These are phyloP conservation scores for Xestia c-nigrum DNA, from an alignment of 2,888 invertebrate genomes.

Conservation along the genomic window DNA sequence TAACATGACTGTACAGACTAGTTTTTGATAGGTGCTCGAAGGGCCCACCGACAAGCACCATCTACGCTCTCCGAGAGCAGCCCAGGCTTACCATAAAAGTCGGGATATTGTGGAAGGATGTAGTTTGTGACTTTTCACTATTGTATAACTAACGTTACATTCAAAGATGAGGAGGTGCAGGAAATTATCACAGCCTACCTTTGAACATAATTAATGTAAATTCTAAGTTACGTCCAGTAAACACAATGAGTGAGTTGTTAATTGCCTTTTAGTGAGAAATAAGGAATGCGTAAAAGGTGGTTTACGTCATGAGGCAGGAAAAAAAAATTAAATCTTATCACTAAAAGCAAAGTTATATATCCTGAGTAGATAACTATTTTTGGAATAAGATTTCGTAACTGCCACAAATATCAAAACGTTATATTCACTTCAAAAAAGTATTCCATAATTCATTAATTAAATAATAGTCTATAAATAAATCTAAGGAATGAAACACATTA, in stretches of 20 bases:
- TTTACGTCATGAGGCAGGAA: slow-evolving; percentile 41
- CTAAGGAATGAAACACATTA: not conserved
- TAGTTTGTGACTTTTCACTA: not conserved
- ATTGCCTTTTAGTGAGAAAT: not conserved
- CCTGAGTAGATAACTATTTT: slow-evolving; percentile 48
- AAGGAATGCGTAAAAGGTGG: not conserved
- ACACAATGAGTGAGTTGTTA: not conserved
- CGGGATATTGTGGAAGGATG: not conserved
- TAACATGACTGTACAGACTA: not conserved
- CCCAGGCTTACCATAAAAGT: not conserved
- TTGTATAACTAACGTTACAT: not conserved
- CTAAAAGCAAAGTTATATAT: slow-evolving; percentile 34
- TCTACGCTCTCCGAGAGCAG: not conserved
- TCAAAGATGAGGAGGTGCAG: too few relatives aligned
- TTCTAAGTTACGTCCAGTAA: not conserved
- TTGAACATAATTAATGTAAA: not conserved
- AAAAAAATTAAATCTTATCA: slow-evolving; percentile 41
- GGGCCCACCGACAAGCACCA: not conserved
- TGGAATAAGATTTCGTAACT: slow-evolving; percentile 26
- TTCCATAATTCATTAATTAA: not conserved
- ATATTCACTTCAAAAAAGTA: not conserved
- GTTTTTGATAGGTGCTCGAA: not conserved
- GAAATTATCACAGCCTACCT: not conserved
- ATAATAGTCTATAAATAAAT: slow-evolving; percentile 2
- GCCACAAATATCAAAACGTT: slow-evolving; percentile 17